Evolutionary conservation across 2,888 invertebrate species (phyloP).

Genomic region (Coremacera marginata): DNA sequence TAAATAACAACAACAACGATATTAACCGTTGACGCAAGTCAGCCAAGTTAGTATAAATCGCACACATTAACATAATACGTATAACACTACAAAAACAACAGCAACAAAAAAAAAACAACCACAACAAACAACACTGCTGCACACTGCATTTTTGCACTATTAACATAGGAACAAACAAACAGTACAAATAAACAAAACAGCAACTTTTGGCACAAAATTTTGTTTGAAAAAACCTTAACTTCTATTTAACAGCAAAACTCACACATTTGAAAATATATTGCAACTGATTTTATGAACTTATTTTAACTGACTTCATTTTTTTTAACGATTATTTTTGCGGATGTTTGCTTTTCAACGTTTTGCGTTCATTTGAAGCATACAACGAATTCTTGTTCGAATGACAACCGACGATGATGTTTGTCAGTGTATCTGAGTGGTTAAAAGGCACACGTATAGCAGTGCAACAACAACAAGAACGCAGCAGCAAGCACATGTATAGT

Average conservation of each 20-base stretch:
- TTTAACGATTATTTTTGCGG: conserved; percentile 59
- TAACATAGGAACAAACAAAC: background rate
- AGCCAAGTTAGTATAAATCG: background rate
- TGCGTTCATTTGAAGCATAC: conserved; percentile 69
- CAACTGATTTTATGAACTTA: conserved; percentile 30
- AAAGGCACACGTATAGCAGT: background rate
- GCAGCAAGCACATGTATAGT: conserved; percentile 18
- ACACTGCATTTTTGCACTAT: conserved; percentile 5
- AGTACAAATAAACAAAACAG: background rate
- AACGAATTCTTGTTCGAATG: conserved; percentile 61
- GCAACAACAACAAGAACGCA: background rate
- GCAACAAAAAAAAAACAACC: no score
- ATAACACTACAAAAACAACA: background rate
- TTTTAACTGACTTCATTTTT: conserved; percentile 39
- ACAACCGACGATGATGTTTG: conserved; percentile 46
- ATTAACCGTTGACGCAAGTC: background rate
- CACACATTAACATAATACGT: background rate
- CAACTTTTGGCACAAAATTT: background rate
- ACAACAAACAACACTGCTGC: no score
- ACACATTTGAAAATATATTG: background rate
- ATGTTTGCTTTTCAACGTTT: conserved; percentile 71
- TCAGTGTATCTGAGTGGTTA: conserved; percentile 54
- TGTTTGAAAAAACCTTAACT: background rate
- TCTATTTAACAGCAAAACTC: background rate
- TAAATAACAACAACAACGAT: background rate